Evolutionary conservation across 2,113 vertebrate species (phyloP), one percentile per base, ranked within the genome.

Genomic region (Prunella fulvescens): DNA sequence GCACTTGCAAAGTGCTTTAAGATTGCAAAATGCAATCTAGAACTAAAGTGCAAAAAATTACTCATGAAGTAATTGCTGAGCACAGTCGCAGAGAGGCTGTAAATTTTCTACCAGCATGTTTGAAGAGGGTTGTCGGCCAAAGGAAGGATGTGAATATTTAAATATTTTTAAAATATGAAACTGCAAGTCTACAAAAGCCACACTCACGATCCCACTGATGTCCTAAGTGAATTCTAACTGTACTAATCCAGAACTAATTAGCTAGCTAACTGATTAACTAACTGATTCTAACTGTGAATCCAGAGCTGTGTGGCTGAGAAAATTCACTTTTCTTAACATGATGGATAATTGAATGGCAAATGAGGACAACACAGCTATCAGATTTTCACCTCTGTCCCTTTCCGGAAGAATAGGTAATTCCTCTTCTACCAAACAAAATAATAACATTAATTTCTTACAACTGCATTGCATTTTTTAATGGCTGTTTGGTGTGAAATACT

Each of bases 161-260:
- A 89, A 73, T 5, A 25, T 80, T 87, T 92, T 87, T 91, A 76
- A 91, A 90, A 90, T 58, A 84, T 93, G 92, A 58, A 92, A 73
- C 25, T 7, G 26, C 7, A 39, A 24, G 50, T 78, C 60, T 84
- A 86, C 48, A 86, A 88, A 86, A 67, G 18, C 45, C 66, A 40
- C 56, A 13, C 17, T 44, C 25, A 42, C 7, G 2, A 29, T 47
- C 70, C 53, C n/a, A 45, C 26, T 40, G 70, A 40, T 31, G 20
- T 31, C 39, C 29, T n/a, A 31, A 62, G 39, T 69, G 73, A 84
- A 79, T 89, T 76, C 50, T 78, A 45, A 28, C 8, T 19, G 24
- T 39, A 51, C 6, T 45, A 50, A 42, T 58, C 50, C 50, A 29
- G 50, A 53, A 29, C 26, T 53, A 53, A 29, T 53, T 29, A 53